Evolutionary conservation across 2,797 vertebrate genomes (phyloP).

Genomic region (Peromyscus attwateri): DNA sequence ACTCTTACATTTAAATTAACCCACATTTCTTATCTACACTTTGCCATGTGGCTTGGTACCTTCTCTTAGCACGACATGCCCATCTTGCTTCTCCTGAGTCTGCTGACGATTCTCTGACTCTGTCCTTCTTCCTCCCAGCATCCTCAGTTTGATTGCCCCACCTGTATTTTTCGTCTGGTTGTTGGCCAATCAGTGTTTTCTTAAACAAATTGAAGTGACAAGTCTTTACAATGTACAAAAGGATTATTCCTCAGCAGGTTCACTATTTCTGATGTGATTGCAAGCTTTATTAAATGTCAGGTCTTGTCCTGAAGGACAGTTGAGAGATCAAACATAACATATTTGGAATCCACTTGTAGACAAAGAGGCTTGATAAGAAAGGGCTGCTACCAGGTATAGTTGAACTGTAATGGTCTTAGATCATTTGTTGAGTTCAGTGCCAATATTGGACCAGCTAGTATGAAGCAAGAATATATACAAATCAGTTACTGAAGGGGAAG

Average conservation of each 20-base stretch:
- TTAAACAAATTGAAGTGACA: too few species aligned
- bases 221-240: too few species aligned
- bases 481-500: slow-evolving; percentile 52
- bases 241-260: not conserved
- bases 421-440: not conserved
- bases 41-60: too few species aligned
- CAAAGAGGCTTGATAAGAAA: slow-evolving; percentile 10
- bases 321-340: not conserved
- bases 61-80: too few species aligned
- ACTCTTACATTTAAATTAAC: too few species aligned
- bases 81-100: too few species aligned
- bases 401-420: slow-evolving; percentile 49
- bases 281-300: not conserved
- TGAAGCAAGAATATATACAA: slow-evolving; percentile 23
- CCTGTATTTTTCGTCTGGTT: too few species aligned
- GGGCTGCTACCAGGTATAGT: not conserved
- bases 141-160: too few species aligned
- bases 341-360: slow-evolving; percentile 16
- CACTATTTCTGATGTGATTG: not conserved
- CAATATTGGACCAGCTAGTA: not conserved
- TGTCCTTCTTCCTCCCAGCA: too few species aligned
- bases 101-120: too few species aligned
- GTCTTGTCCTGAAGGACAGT: slow-evolving; percentile 11
- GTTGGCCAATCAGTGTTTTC: too few species aligned
- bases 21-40: too few species aligned